Percentiles rank a stretch among this genome's conserved stretches.
Evolutionary conservation across 2,113 vertebrate species (phyloP).

Genomic region (Colaptes auratus): DNA sequence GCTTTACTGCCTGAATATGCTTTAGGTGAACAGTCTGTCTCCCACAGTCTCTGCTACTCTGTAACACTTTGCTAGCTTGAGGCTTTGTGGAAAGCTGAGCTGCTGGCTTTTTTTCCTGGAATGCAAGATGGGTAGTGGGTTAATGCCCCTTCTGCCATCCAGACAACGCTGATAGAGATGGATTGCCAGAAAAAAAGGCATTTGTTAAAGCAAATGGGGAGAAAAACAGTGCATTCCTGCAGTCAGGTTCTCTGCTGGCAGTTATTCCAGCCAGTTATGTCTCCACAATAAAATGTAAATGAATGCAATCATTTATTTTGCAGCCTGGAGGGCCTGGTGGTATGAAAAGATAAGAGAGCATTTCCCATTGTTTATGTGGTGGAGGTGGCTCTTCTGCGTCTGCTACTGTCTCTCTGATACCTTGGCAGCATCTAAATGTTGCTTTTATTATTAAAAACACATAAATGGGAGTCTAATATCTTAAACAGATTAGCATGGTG

Average conservation of each 20-base stretch:
- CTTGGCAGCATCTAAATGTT: slow-evolving; percentile 60
- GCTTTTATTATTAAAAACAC: slow-evolving; percentile 55
- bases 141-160: neutral
- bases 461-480: slow-evolving; percentile 52
- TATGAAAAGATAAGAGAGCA: slow-evolving; percentile 60
- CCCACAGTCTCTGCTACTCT: neutral
- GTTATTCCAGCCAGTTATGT: slow-evolving; percentile 45
- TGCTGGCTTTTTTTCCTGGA: neutral
- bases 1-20: neutral
- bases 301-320: slow-evolving; percentile 59
- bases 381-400: slow-evolving; percentile 21
- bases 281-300: slow-evolving; percentile 68
- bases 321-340: slow-evolving; percentile 56
- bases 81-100: neutral
- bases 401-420: slow-evolving; percentile 17
- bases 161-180: neutral
- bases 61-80: neutral
- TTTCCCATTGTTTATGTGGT: slow-evolving; percentile 66
- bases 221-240: slow-evolving; percentile 42
- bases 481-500: slow-evolving; percentile 51
- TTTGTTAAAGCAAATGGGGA: slow-evolving; percentile 18
- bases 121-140: neutral
- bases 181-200: neutral
- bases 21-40: neutral
- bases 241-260: neutral